Evolutionary conservation across 1,140 invertebrate species (phyloP).

Genomic region (Pararge aegeria): DNA sequence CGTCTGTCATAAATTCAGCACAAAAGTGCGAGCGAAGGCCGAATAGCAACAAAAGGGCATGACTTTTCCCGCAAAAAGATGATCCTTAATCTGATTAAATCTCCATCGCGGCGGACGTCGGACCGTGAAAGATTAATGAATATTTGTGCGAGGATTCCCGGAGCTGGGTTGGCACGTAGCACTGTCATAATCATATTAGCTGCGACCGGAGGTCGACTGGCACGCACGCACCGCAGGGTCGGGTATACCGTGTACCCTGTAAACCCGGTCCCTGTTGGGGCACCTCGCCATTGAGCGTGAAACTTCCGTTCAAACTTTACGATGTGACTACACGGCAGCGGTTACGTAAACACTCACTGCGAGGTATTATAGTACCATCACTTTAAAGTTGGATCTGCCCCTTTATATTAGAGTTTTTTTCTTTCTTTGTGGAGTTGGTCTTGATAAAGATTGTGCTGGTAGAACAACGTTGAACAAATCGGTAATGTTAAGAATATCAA

Average conservation of each 20-base stretch:
- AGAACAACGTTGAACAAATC: no score
- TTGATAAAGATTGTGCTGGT: no score
- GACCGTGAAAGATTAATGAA: conserved; percentile 80
- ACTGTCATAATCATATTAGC: conserved; percentile 78
- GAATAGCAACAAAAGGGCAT: conserved; percentile 73
- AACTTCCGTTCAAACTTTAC: conserved; percentile 41
- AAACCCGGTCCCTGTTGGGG: conserved; percentile 20
- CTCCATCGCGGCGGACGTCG: conserved; percentile 76
- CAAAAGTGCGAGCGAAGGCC: conserved; percentile 69
- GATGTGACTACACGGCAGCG: conserved; percentile 38
- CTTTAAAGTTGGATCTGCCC: background rate
- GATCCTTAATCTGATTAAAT: conserved; percentile 80
- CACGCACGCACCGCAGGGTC: conserved; percentile 54
- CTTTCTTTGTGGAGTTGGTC: background rate
- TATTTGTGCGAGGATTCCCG: conserved; percentile 76
- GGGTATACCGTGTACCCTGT: background rate
- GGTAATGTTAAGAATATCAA: no score
- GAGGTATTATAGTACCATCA: background rate
- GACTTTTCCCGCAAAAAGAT: conserved; percentile 77
- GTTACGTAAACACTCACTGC: conserved; percentile 17
- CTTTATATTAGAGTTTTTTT: background rate
- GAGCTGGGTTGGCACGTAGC: conserved; percentile 70
- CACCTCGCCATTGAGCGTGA: conserved; percentile 32
- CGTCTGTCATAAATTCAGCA: conserved; percentile 70
- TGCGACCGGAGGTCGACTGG: conserved; percentile 57